Evolutionary conservation across 2,888 invertebrate species (phyloP), one percentile per base, ranked within the genome.

Genomic region (Plebejus argus): DNA sequence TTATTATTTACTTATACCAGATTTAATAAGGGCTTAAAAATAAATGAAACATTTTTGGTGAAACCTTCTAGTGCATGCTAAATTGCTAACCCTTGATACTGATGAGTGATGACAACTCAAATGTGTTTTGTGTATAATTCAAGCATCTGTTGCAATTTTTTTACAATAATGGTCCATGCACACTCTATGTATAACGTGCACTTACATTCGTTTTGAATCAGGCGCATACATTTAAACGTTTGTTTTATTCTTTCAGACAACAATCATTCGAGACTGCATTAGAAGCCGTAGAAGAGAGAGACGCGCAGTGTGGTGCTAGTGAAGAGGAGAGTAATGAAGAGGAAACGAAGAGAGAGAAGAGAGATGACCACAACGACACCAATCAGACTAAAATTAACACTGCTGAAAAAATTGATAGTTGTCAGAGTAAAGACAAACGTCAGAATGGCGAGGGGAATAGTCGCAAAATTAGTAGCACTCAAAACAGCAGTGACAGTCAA

Each of bases 221-320:
- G 35, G 35, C 35, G 33, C 33, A n/a, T n/a, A n/a, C n/a, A n/a
- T n/a, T n/a, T n/a, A n/a, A n/a, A n/a, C n/a, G n/a, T n/a, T n/a
- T n/a, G n/a, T n/a, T n/a, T n/a, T n/a, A n/a, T n/a, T 45, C 79
- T 80, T 84, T 80, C 86, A 91, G 91, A 78, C 92, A 93, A 87
- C 82, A 89, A 6, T 94, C 94, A 3, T 94, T 94, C 81, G 94
- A 94, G 82, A 87, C 90, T 33, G 90, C 85, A 1, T 83, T 94
- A 10, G 93, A 93, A 79, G 88, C 94, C 0, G 93, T 94, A 0
- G 85, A 90, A 80, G 84, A 87, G 86, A 58, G 89, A 23, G 79
- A 79, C 18, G 56, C 61, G 70, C 78, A 85, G 81, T 77, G 86
- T 85, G 80, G 88, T 86, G 58, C 79, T 79, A n/a, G 77, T 82